Evolutionary conservation across 2,888 invertebrate genomes (phyloP), one percentile per base, ranked within the genome.

Genomic region (Drosophila formosana): DNA sequence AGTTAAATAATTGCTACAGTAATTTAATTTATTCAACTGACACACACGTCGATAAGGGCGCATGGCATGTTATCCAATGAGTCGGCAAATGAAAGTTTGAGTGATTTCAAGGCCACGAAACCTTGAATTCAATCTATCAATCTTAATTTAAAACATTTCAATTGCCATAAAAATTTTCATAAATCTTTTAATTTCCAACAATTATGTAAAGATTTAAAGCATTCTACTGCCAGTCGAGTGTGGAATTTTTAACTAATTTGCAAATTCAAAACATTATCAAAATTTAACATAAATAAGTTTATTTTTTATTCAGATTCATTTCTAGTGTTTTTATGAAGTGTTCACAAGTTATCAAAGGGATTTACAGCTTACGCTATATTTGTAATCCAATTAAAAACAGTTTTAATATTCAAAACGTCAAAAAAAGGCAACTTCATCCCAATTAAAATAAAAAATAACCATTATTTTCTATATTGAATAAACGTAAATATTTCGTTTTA

Each of bases 11-110:
- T 73, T 71, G 67, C 58, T 57, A 43, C 64, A 60, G 66, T 75
- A 66, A 83, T 80, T 83, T 69, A 80, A 87, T 87, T 83, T 71
- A 67, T 71, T 66, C 58, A 49, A 62, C 50, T 37, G 34, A 45
- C 25, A 39, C 25, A 39, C 11, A 49, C 26, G 43, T 37, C 37
- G 18, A 37, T 9, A 11, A 30, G 26, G 7, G 13, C 1, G 8
- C 3, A 6, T 11, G 25, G 25, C 13, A 53, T 18, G 23, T 23
- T 52, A 57, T 43, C 37, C 55, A 50, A 47, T 50, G 39, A 41
- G 55, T 41, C 39, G 37, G 37, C 78, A 51, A 50, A 53, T 55
- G 28, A 37, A 45, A 55, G 63, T 57, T 74, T 39, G 53, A 55
- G 18, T 8, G 26, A 25, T 68, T 65, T 75, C 69, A 75, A 78